Base-by-base conservation (phyloP, 2,797 vertebrate species). In the Danio jaintianensis region DNA sequence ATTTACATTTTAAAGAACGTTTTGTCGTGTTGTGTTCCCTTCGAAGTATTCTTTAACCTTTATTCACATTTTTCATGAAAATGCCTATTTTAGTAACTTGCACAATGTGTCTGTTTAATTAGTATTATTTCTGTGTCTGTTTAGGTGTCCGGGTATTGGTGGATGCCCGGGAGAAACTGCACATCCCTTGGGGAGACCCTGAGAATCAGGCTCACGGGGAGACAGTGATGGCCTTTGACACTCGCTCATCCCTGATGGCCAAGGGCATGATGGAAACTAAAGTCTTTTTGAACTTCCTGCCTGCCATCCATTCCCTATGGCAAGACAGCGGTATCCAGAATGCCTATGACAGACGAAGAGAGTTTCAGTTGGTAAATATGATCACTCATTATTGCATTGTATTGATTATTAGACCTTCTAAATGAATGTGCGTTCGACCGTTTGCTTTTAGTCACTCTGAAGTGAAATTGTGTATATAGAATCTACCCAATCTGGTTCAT, bases 131-230 rank as follows among this genome's bases (percentile, higher is more conserved):
- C 8, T 29, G 12, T 16, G 8, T 52, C 10, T 56, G 16, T 72
- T 73, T 91, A 98, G 98, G 98, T 86, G 89, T 98, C 59, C 94
- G 98, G 69, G 98, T 99, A 85, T 87, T 99, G 80, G 98, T 99
- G 45, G 98, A 99, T 15, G 98, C 98, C 50, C 94, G 98, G 61
- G 96, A 98, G 90, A 99, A 99, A 90, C 96, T 99, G 80, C 96
- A 98, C 90, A 99, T 99, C 88, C 96, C 96, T 0, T 99, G 98
- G 98, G 98, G 96, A 69, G 93, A 97, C 78, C 87, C 92, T 0
- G 85, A 91, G n/a, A 99, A 99, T 93, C 96, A 97, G 83, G 84
- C 79, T 22, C 91, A 95, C 0, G 97, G 97, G 0, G 95, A 98
- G 77, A 91, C 84, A 20, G 84, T 99, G 92, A 98, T 99, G 98